phyloP scores from a whole-genome alignment of 2,797 vertebrate genomes.

The Coccyzus lansbergi region DNA sequence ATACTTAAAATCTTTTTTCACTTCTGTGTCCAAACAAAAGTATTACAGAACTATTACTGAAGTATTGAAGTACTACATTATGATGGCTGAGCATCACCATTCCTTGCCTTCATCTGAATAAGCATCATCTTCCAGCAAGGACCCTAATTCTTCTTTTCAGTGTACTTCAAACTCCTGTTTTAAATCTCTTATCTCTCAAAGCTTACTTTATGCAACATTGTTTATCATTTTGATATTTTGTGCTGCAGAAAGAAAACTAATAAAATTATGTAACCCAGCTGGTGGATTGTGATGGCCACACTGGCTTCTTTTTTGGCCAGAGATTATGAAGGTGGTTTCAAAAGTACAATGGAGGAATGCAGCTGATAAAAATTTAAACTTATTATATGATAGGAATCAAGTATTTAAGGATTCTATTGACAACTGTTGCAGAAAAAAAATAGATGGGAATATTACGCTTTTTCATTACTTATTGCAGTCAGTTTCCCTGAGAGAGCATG shows the following conservation, averaged over 20 bases:
- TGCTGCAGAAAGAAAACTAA: not conserved
- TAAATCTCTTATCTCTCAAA: not conserved
- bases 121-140: not conserved
- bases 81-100: not conserved
- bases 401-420: not conserved
- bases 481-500: not conserved
- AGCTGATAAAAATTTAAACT: not conserved
- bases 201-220: not conserved
- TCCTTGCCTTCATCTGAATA: not conserved
- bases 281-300: not conserved
- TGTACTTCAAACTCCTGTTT: not conserved
- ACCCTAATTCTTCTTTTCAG: not conserved
- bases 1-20: not conserved
- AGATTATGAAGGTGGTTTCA: not conserved
- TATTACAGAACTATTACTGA: not conserved
- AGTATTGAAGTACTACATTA: not conserved
- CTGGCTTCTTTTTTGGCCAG: not conserved
- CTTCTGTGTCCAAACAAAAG: not conserved
- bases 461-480: not conserved
- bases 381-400: not conserved
- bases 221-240: not conserved
- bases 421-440: not conserved
- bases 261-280: not conserved
- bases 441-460: not conserved
- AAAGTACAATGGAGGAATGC: not conserved